These are phyloP conservation scores for Eulemur rubriventer DNA, from an alignment of 2,797 vertebrate genomes.

Conservation along the genomic window DNA sequence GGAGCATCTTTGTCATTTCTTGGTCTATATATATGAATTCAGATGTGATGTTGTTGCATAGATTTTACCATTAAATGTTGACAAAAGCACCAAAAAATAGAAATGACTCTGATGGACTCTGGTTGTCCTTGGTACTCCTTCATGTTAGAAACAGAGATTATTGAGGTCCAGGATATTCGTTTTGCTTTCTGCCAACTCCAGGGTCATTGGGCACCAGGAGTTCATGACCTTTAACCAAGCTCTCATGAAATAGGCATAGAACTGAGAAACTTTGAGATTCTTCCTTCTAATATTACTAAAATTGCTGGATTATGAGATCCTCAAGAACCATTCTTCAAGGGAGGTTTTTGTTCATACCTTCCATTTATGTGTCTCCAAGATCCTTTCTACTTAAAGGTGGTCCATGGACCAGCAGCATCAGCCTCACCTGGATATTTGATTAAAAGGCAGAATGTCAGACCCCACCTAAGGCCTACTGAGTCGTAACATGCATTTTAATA, in stretches of 20 bases:
- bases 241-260: not conserved
- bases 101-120: not conserved
- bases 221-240: not conserved
- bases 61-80: not conserved
- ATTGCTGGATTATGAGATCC: not conserved
- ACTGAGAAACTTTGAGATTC: not conserved
- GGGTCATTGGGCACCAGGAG: not conserved
- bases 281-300: not conserved
- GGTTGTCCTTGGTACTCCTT: not conserved
- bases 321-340: not conserved
- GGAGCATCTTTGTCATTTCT: accelerated
- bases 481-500: not conserved
- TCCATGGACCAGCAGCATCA: not conserved
- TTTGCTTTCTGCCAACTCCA: not conserved
- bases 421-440: not conserved
- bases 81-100: not conserved
- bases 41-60: not conserved
- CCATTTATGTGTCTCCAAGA: not conserved
- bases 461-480: not conserved
- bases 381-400: not conserved
- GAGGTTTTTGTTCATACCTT: not conserved
- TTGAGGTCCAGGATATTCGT: not conserved
- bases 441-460: not conserved
- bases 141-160: not conserved
- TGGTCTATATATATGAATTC: slow-evolving; percentile 33